Percentiles rank a stretch among this genome's conserved stretches.
Evolutionary conservation across 2,113 vertebrate genomes (phyloP).

Genomic region (Poeciliopsis retropinna): DNA sequence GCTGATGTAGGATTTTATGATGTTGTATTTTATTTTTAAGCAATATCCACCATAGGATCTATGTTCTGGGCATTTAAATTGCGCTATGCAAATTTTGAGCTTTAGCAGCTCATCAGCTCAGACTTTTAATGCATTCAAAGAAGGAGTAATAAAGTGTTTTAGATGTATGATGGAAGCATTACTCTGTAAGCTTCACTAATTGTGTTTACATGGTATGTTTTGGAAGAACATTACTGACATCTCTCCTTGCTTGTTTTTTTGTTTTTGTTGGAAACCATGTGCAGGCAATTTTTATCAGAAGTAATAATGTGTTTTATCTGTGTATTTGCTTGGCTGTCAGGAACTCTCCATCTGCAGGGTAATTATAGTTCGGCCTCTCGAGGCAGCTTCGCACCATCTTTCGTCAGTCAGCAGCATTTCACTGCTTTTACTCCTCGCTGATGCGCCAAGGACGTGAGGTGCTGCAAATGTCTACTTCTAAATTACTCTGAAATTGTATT

Average conservation of each 20-base stretch:
- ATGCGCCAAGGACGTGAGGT: slow-evolving; percentile 24
- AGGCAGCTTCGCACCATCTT: slow-evolving; percentile 45
- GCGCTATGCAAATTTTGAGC: too few relatives aligned
- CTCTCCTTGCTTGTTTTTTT: slow-evolving; percentile 5
- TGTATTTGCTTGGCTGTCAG: slow-evolving; percentile 58
- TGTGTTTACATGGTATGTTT: slow-evolving; percentile 2
- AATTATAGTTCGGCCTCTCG: slow-evolving; percentile 49
- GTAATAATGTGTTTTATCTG: slow-evolving; percentile 38
- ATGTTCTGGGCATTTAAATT: not conserved
- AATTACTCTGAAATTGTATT: slow-evolving; percentile 1
- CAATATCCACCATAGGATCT: not conserved
- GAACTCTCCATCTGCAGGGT: slow-evolving; percentile 45
- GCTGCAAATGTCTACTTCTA: not conserved
- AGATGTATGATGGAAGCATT: not conserved
- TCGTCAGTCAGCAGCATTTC: slow-evolving; percentile 51
- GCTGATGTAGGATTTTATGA: slow-evolving; percentile 2
- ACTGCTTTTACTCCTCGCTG: slow-evolving; percentile 61
- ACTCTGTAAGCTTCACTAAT: not conserved
- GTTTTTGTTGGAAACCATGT: slow-evolving; percentile 22
- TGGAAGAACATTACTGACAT: not conserved
- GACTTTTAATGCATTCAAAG: not conserved
- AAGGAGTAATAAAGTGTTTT: not conserved
- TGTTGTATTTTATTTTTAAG: slow-evolving; percentile 1
- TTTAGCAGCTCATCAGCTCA: not conserved
- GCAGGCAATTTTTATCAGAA: slow-evolving; percentile 36